These are phyloP conservation scores for Perca fluviatilis DNA, from an alignment of 2,113 vertebrate genomes.

Conservation along the genomic window DNA sequence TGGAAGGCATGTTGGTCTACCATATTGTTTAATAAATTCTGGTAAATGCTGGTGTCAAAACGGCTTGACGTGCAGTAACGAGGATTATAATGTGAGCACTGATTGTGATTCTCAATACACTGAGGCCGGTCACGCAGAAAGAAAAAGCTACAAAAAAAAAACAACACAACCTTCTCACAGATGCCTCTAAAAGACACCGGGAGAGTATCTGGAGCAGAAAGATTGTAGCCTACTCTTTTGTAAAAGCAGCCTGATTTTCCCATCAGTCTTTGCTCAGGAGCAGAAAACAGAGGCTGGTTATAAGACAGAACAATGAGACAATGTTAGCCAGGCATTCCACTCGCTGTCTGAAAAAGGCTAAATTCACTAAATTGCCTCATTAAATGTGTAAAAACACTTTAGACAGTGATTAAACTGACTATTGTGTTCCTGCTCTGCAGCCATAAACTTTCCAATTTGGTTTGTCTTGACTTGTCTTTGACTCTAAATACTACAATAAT, in stretches of 20 bases:
- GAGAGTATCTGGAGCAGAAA: conserved; percentile 71
- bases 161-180: conserved; percentile 13
- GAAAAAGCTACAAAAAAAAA: conserved; percentile 6
- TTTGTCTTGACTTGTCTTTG: conserved; percentile 61
- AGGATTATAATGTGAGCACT: neutral
- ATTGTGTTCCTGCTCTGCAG: conserved; percentile 62
- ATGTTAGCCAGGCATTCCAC: conserved; percentile 79
- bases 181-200: conserved; percentile 48
- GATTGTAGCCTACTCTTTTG: conserved; percentile 60
- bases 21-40: conserved; percentile 40
- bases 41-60: conserved; percentile 22
- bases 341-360: conserved; percentile 75
- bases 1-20: conserved; percentile 51
- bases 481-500: conserved; percentile 67
- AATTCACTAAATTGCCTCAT: conserved; percentile 83
- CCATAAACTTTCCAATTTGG: conserved; percentile 64
- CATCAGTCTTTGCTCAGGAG: conserved; percentile 73
- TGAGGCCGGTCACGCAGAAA: conserved; percentile 12
- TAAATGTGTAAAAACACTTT: conserved; percentile 81
- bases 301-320: conserved; percentile 83
- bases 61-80: neutral
- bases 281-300: conserved; percentile 80
- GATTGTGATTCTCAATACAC: conserved; percentile 17
- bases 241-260: conserved; percentile 67
- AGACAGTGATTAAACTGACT: conserved; percentile 74